A percentile compares a stretch with the other conserved stretches of the same genome.
Conservation (phyloP, 2,113 vertebrate species). For the Picathartes gymnocephalus region DNA sequence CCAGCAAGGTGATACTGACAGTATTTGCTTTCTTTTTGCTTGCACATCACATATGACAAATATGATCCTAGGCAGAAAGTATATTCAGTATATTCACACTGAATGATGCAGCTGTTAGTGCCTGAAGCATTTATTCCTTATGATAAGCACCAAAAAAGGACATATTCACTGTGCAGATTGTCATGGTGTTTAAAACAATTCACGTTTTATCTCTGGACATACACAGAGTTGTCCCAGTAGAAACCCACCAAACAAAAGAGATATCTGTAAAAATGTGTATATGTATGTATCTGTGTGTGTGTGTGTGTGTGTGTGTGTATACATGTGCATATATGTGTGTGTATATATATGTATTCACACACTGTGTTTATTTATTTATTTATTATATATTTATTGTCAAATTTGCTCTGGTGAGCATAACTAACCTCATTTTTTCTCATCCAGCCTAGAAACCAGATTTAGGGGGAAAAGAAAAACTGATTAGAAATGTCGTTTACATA, state of each 20-base stretch:
- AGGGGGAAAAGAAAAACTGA: too few species aligned
- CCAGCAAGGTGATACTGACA: neutral
- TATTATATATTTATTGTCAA: neutral
- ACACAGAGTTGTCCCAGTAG: neutral
- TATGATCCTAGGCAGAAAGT: neutral
- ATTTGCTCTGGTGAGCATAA: neutral
- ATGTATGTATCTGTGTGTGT: accelerated
- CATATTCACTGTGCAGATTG: neutral
- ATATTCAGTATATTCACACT: neutral
- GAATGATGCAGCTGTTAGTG: neutral
- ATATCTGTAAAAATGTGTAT: neutral
- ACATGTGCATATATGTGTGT: neutral
- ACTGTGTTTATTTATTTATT: neutral
- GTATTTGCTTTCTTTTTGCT: neutral
- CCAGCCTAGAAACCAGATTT: neutral
- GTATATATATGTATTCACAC: neutral
- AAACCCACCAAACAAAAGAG: neutral
- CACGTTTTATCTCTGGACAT: neutral
- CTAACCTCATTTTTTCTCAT: neutral
- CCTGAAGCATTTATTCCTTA: neutral
- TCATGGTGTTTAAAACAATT: neutral
- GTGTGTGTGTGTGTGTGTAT: neutral
- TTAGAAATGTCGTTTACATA: neutral
- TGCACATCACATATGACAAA: neutral
- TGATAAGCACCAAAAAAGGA: neutral